Evolutionary conservation across 2,888 invertebrate species (phyloP), one percentile per base, ranked within the genome.

Genomic region (Platycheirus albimanus): DNA sequence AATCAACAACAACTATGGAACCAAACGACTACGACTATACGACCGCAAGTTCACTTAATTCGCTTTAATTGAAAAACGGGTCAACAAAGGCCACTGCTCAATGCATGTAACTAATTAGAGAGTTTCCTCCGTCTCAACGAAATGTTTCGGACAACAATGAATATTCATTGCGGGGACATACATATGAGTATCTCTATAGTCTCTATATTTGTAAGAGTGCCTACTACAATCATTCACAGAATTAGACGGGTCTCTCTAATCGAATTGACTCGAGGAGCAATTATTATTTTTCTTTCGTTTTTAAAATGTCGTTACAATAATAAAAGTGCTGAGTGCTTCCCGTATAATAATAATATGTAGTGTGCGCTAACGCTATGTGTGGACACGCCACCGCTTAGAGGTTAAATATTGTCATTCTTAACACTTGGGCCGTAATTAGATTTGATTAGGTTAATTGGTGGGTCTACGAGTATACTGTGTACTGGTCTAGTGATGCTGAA

Each of bases 1-100:
- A 41, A 45, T 4, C n/a, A 61, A 61, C 17, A 11, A 28, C 5
- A 20, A n/a, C 43, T 1, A 41, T 19, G 1, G 15, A 38, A 20
- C 20, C 38, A n/a, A 76, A 19, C 38, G 19, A 30, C n/a, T n/a
- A n/a, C n/a, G n/a, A n/a, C n/a, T n/a, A n/a, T n/a, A n/a, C 75
- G 58, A 75, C 58, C 58, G 20, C 67, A 76, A 71, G 66, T 71
- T 83, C 71, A 78, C 64, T 83, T 77, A 90, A 89, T 90, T 89
- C 56, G 88, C 88, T 87, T 90, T 90, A 90, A 90, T 90, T 90
- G 90, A 89, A 90, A 90, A 90, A 90, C 90, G 90, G 90, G 90
- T 90, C 90, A 90, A 90, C 90, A 90, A 89, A 89, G 90, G 90
- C 90, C 90, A 90, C 89, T 87, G 88, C 89, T 61, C 61, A 88